Base-by-base conservation (phyloP, 2,888 invertebrate species). In the Lomographa bimaculata region DNA sequence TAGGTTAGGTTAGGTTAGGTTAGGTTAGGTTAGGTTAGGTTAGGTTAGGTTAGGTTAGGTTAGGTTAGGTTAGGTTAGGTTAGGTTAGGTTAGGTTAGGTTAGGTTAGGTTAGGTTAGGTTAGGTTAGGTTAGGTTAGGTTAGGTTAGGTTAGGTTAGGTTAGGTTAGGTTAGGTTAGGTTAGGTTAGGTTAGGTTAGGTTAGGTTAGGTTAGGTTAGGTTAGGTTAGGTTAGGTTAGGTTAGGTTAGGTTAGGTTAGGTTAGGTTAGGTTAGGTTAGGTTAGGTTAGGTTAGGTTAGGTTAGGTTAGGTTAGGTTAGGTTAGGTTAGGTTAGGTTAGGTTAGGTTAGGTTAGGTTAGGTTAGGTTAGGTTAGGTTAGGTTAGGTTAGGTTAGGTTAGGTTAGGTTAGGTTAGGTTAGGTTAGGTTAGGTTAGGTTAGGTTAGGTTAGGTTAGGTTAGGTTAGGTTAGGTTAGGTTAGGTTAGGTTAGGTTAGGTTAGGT, bases 401-500 rank as follows among this genome's bases (percentile, higher is more conserved):
- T 39, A 39, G 39, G 32, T 37, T 28, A 28, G 29, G 37, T 28
- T 37, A 29, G 29, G 37, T 28, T 37, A 29, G 25, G 34, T 25
- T 35, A 26, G 26, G 35, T 26, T 35, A 26, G 26, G 35, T 26
- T 35, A 26, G 18, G 34, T 17, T 34, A 18, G 18, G 26, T 30
- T 19, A 20, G 26, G 25, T 26, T 17, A 10, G 28, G 28, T 29
- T 28, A 23, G 37, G 21, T 29, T 28, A 23, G 28, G 21, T 37
- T 23, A 28, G 28, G 21, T 37, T 23, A 28, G 26, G 17, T 19
- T 35, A 20, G 19, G 20, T 19, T 19, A 19, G 24, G 38, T 25
- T 32, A 21, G 23, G 25, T 26, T 8, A 23, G 21, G 21, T 23
- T 23, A 23, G 21, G 21, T 23, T 26, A 23, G 34, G 34, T 33